These are phyloP conservation scores for Panagrolaimus sp. DNA, from an alignment of 1,140 invertebrate genomes.

Conservation along the genomic window DNA sequence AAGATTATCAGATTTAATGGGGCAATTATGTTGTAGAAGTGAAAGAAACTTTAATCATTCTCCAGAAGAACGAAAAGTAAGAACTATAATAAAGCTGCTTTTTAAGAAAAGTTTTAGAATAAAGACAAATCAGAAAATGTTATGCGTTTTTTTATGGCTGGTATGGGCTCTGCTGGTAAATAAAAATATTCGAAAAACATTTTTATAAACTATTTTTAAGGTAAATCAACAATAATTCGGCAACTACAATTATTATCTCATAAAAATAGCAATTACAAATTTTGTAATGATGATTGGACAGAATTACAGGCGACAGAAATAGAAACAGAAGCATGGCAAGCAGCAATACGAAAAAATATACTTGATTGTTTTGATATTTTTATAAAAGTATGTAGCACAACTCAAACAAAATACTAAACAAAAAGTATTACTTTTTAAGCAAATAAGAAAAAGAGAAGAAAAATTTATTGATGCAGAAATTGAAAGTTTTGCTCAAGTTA, in stretches of 20 bases:
- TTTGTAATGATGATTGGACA: constrained; percentile 36
- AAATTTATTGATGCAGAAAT: constrained; percentile 17
- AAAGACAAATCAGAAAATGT: no score
- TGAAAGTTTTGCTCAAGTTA: constrained; percentile 18
- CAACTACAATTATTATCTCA: constrained; percentile 40
- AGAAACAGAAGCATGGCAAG: constrained; percentile 24
- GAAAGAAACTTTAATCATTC: neutral
- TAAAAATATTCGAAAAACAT: no score
- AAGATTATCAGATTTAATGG: neutral
- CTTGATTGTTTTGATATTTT: constrained; percentile 32
- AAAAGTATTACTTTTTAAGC: constrained; percentile 21
- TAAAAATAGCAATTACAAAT: constrained; percentile 30
- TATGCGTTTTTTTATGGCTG: constrained; percentile 44
- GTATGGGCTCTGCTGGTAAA: constrained; percentile 44
- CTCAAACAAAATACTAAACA: neutral
- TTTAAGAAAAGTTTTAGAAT: no score
- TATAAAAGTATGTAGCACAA: constrained; percentile 23
- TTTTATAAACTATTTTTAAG: no score
- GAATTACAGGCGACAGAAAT: constrained; percentile 22
- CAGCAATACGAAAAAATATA: constrained; percentile 29
- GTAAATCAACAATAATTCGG: constrained; percentile 43
- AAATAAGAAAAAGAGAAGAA: constrained; percentile 21
- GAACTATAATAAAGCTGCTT: no score
- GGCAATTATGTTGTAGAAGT: neutral
- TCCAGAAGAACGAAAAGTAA: constrained; percentile 6